Evolutionary conservation across 2,888 invertebrate species (phyloP).

Genomic region (Scelioninae gen. 2): DNA sequence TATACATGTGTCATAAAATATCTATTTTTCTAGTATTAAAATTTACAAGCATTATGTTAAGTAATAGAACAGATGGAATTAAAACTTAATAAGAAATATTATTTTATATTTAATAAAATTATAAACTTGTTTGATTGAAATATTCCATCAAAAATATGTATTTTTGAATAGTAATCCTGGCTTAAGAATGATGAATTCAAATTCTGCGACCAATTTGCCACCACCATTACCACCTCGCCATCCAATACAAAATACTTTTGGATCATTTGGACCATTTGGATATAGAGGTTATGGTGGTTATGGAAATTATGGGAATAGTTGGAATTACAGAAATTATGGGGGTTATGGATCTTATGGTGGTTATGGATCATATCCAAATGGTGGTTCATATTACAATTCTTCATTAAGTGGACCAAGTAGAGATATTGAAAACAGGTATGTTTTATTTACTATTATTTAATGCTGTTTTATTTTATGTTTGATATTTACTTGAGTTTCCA

Average conservation of each 20-base stretch:
- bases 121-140: too few species aligned
- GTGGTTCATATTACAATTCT: constrained; percentile 60
- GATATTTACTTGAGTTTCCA: too few species aligned
- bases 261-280: constrained; percentile 64
- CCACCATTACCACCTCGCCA: constrained; percentile 72
- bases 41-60: too few species aligned
- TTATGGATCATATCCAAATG: constrained; percentile 75
- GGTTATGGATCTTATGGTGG: constrained; percentile 65
- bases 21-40: too few species aligned
- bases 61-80: too few species aligned
- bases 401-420: constrained; percentile 72
- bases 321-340: constrained; percentile 72
- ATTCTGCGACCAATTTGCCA: constrained; percentile 59
- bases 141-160: too few species aligned
- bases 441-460: constrained; percentile 1
- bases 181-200: constrained; percentile 55
- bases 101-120: too few species aligned
- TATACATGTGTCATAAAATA: too few species aligned
- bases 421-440: constrained; percentile 82
- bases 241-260: constrained; percentile 57
- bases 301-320: constrained; percentile 69
- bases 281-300: constrained; percentile 69
- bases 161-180: constrained; percentile 23
- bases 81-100: too few species aligned
- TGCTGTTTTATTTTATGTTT: too few species aligned